Percentiles rank a stretch among this genome's conserved stretches.
Evolutionary conservation across 1,140 invertebrate species (phyloP).

Genomic region (Drosophila rhopaloa): DNA sequence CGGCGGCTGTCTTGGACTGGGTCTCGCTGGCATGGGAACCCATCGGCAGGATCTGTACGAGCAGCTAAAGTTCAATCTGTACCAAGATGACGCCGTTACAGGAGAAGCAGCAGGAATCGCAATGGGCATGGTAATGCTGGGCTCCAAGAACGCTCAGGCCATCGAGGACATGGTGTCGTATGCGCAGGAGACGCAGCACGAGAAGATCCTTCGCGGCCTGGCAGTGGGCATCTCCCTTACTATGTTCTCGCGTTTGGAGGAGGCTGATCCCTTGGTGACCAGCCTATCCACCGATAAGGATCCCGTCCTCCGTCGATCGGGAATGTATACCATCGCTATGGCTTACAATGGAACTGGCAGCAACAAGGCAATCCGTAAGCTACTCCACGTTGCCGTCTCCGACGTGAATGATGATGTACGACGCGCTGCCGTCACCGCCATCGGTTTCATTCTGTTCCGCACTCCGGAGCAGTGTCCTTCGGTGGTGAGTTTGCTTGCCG

Average conservation of each 20-base stretch:
- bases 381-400: conserved; percentile 98
- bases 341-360: conserved; percentile 99
- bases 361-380: conserved; percentile 96
- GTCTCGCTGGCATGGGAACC: conserved; percentile 98
- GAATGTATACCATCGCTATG: conserved; percentile 99
- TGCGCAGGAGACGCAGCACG: conserved; percentile 91
- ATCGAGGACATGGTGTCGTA: conserved; percentile 97
- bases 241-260: conserved; percentile 98
- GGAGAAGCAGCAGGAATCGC: conserved; percentile 96
- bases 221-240: conserved; percentile 98
- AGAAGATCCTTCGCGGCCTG: conserved; percentile 98
- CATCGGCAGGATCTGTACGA: conserved; percentile 97
- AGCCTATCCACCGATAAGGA: conserved; percentile 94
- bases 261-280: conserved; percentile 97
- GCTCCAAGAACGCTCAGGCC: conserved; percentile 94
- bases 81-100: conserved; percentile 99
- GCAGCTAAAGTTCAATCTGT: conserved; percentile 97
- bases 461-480: conserved; percentile 98
- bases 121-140: conserved; percentile 99
- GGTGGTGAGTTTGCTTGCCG: conserved; percentile 97
- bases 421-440: conserved; percentile 97
- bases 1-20: conserved; percentile 98
- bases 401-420: conserved; percentile 99
- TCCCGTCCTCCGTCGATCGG: conserved; percentile 94
- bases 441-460: conserved; percentile 98